A percentile compares a stretch with the other conserved stretches of the same genome.
phyloP scores from a whole-genome alignment of 2,888 invertebrate species.

The Cataglyphis livida region DNA sequence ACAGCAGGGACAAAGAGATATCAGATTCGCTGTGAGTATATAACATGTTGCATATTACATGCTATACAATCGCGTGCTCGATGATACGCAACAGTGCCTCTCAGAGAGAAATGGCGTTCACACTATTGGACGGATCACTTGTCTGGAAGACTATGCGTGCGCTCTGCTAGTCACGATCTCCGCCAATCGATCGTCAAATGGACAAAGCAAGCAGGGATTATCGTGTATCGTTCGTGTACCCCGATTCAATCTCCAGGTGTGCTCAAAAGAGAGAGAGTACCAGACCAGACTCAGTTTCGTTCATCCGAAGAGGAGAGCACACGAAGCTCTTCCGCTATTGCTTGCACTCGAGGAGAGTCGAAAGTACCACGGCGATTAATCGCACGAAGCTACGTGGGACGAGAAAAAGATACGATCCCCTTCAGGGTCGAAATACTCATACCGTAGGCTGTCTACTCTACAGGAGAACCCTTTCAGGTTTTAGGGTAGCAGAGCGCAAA shows the following conservation, averaged over 20 bases:
- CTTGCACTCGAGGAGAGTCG: conserved; percentile 22
- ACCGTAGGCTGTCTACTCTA: conserved; percentile 78
- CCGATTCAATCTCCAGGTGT: conserved; percentile 5
- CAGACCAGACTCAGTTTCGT: conserved; percentile 5
- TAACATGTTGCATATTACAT: conserved; percentile 44
- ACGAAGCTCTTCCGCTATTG: neutral
- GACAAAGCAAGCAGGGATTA: conserved; percentile 46
- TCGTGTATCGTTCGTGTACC: conserved; percentile 4
- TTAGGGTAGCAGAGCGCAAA: conserved; percentile 78
- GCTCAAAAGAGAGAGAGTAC: conserved; percentile 3
- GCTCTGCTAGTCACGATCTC: conserved; percentile 42
- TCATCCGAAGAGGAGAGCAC: neutral
- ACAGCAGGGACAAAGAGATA: conserved; percentile 17
- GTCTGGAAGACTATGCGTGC: conserved; percentile 48
- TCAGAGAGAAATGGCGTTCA: conserved; percentile 39
- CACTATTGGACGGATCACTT: conserved; percentile 45
- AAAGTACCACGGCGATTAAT: conserved; percentile 35
- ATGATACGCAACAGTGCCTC: conserved; percentile 44
- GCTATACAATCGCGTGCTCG: conserved; percentile 47
- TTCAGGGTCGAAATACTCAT: conserved; percentile 68
- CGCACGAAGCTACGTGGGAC: conserved; percentile 26
- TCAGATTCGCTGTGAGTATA: conserved; percentile 34
- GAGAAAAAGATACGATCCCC: conserved; percentile 57
- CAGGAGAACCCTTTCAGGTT: conserved; percentile 82
- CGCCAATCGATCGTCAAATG: conserved; percentile 50